phyloP scores from a whole-genome alignment of 2,113 vertebrate genomes.

The Hemiscyllium ocellatum region DNA sequence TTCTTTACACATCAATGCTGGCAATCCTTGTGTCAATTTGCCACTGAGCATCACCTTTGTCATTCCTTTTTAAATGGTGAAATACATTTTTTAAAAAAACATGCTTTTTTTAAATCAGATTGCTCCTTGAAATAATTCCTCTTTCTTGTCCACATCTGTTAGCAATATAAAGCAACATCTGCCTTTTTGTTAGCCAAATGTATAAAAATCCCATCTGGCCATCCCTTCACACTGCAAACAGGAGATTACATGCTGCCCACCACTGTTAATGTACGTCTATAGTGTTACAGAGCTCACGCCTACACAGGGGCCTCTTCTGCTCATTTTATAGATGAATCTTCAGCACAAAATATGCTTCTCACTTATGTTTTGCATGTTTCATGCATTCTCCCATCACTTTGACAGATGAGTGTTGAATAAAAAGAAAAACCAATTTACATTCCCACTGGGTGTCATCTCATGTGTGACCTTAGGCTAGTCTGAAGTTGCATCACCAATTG shows the following conservation, averaged over 20 bases:
- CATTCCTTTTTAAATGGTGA: neutral
- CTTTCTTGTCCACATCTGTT: slow-evolving; percentile 21
- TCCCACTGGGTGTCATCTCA: no score
- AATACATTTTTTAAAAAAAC: neutral
- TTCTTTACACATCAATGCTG: no score
- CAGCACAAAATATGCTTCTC: neutral
- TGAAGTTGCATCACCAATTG: no score
- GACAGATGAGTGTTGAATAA: no score
- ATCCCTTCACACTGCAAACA: neutral
- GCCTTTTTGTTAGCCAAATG: neutral
- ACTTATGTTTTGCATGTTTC: no score
- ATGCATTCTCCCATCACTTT: no score
- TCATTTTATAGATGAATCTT: neutral
- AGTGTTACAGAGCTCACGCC: neutral
- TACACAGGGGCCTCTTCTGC: neutral
- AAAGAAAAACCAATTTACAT: no score
- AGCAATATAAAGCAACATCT: neutral
- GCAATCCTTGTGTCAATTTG: neutral
- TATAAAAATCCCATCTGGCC: neutral
- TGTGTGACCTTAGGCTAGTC: no score
- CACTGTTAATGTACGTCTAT: neutral
- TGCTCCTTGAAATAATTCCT: neutral
- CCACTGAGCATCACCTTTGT: no score
- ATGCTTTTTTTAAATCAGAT: neutral
- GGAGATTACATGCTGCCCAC: neutral